These are phyloP conservation scores for Stichopus horrens DNA, from an alignment of 53 echinoderm and acorn worm genomes.

Conservation along the genomic window DNA sequence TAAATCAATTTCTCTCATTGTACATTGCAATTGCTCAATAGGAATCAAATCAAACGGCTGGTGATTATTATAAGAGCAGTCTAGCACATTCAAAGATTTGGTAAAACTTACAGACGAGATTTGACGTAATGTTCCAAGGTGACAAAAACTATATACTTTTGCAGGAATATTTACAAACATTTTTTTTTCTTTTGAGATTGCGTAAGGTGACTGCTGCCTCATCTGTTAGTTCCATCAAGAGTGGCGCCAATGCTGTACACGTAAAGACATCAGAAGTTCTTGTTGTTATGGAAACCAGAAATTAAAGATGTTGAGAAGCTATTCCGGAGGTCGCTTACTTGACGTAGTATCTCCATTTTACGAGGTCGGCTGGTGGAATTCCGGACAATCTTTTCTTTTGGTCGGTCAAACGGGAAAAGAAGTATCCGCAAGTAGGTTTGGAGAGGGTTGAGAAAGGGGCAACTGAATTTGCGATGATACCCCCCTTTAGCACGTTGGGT, in stretches of 20 bases:
- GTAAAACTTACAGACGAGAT: no score
- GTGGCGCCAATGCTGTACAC: neutral
- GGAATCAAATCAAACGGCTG: no score
- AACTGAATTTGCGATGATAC: slow-evolving; percentile 84
- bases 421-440: slow-evolving; percentile 92
- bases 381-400: slow-evolving; percentile 88
- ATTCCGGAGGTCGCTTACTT: slow-evolving; percentile 56
- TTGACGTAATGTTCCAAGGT: no score
- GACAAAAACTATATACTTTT: no score
- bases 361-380: slow-evolving; percentile 84
- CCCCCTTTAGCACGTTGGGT: slow-evolving; percentile 49
- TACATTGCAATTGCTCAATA: no score
- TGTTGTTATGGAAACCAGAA: neutral
- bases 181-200: no score
- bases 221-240: neutral
- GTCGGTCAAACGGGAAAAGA: slow-evolving; percentile 84
- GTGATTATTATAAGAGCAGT: no score
- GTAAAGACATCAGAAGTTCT: neutral
- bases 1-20: no score
- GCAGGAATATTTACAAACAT: no score
- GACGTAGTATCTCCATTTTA: slow-evolving; percentile 90
- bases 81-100: no score
- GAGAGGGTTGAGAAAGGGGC: slow-evolving; percentile 89
- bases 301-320: neutral
- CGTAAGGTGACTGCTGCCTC: no score